Evolutionary conservation across 2,113 vertebrate species (phyloP), one percentile per base, ranked within the genome.

Genomic region (Macrotis lagotis): DNA sequence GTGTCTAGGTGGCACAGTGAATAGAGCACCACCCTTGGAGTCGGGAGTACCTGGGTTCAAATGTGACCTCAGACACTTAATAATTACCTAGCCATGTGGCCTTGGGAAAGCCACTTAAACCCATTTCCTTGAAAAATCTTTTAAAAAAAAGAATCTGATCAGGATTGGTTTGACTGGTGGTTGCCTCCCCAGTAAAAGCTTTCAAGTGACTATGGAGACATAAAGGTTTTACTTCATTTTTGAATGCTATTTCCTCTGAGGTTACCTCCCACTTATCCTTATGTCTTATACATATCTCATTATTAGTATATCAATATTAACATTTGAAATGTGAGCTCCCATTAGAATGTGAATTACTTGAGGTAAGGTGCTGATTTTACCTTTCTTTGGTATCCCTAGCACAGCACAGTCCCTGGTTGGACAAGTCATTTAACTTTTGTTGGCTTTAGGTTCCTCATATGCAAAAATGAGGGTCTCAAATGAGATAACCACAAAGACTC

Each of bases 121-220:
- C n/a, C n/a, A n/a, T n/a, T n/a, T n/a, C n/a, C n/a, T n/a, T n/a
- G n/a, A n/a, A n/a, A n/a, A n/a, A n/a, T n/a, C n/a, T n/a, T n/a
- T n/a, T n/a, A n/a, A n/a, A n/a, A n/a, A n/a, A n/a, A n/a, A n/a
- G n/a, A n/a, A n/a, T n/a, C n/a, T n/a, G n/a, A 94, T 25, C 37
- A 94, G 51, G 51, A 90, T 90, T 83, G 91, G 90, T 90, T 49
- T 93, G 88, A 48, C 95, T 96, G 94, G 48, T 59, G 88, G 50
- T 16, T 91, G 44, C 53, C 83, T 93, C 55, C 91, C 47, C 48
- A 49, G 92, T 48, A 88, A 93, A 52, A 59, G 52, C 6, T 48
- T 90, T 25, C 50, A 47, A n/a, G 50, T 93, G 89, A 51, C 59
- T 92, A 50, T 11, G 52, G 51, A 51, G 91, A 31, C 90, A 59